Evolutionary conservation across 2,797 vertebrate genomes (phyloP).

Genomic region (Gephyroberyx darwinii): DNA sequence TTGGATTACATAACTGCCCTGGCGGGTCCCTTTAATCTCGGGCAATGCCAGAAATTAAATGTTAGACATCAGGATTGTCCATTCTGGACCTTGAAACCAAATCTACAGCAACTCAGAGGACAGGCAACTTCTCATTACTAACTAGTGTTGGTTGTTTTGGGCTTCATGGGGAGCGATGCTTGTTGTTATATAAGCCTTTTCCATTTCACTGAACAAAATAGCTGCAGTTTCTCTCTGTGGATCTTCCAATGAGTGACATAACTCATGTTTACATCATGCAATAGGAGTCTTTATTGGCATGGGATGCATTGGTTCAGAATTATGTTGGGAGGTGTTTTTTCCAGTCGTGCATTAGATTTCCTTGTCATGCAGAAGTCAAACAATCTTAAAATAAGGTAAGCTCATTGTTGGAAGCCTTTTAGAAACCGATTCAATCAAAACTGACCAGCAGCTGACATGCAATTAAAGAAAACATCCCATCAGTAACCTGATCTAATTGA

Average conservation of each 20-base stretch:
- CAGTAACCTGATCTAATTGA: too few relatives aligned
- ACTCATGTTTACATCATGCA: conserved; percentile 1
- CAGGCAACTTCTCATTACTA: neutral
- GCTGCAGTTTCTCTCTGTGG: conserved; percentile 4
- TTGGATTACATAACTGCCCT: conserved; percentile 46
- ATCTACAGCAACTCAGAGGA: neutral
- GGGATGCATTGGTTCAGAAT: neutral
- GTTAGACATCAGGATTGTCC: conserved; percentile 1
- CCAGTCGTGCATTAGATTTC: neutral
- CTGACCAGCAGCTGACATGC: neutral
- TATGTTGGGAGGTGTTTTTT: neutral
- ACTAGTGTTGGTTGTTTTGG: neutral
- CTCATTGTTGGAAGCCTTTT: neutral
- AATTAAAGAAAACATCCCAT: neutral
- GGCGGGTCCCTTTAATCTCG: conserved; percentile 26
- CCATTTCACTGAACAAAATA: conserved; percentile 34
- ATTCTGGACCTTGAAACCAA: neutral
- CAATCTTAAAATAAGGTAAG: conserved; percentile 1
- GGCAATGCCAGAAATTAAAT: conserved; percentile 25
- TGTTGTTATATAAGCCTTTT: conserved; percentile 49
- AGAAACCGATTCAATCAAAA: neutral
- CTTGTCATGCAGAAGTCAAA: neutral
- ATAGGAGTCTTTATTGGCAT: neutral
- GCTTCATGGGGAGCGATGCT: neutral
- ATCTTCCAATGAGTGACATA: neutral